Conservation (phyloP, 2,888 invertebrate genomes). For the Copidosoma aretas region DNA sequence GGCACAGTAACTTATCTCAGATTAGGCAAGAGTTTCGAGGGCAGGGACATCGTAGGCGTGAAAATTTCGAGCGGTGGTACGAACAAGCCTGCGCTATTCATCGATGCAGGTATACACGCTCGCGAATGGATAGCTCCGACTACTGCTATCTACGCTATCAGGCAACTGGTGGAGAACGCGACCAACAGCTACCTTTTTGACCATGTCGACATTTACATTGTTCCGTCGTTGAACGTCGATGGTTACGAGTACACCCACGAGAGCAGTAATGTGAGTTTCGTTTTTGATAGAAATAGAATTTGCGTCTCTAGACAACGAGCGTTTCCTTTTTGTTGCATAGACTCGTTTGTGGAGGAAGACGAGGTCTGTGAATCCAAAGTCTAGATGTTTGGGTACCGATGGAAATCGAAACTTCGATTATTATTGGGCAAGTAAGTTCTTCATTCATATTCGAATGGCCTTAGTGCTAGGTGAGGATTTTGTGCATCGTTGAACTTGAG, state of each 20-base stretch:
- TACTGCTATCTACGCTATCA: slow-evolving; percentile 67
- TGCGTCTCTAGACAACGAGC: background rate
- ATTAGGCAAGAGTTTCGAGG: slow-evolving; percentile 14
- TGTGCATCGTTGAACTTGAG: too few species aligned
- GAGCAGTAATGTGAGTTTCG: background rate
- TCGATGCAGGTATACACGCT: slow-evolving; percentile 72
- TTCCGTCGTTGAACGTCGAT: slow-evolving; percentile 76
- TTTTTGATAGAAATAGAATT: background rate
- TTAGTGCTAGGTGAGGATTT: too few species aligned
- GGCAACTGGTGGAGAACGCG: slow-evolving; percentile 68
- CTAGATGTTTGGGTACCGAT: slow-evolving; percentile 73
- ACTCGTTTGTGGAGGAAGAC: slow-evolving; percentile 71
- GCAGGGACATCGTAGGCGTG: slow-evolving; percentile 64
- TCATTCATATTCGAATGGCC: too few species aligned
- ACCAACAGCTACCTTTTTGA: slow-evolving; percentile 63
- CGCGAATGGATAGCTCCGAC: slow-evolving; percentile 74
- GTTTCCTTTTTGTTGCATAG: background rate
- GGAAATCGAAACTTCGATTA: slow-evolving; percentile 78
- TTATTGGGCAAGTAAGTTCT: slow-evolving; percentile 69
- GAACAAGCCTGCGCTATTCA: slow-evolving; percentile 64
- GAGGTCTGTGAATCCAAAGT: slow-evolving; percentile 61
- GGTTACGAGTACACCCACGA: slow-evolving; percentile 70
- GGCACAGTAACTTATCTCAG: background rate
- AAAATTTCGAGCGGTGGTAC: slow-evolving; percentile 68
- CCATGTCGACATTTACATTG: slow-evolving; percentile 71